Base-by-base conservation (phyloP, 2,113 vertebrate genomes). In the Eidolon helvum region DNA sequence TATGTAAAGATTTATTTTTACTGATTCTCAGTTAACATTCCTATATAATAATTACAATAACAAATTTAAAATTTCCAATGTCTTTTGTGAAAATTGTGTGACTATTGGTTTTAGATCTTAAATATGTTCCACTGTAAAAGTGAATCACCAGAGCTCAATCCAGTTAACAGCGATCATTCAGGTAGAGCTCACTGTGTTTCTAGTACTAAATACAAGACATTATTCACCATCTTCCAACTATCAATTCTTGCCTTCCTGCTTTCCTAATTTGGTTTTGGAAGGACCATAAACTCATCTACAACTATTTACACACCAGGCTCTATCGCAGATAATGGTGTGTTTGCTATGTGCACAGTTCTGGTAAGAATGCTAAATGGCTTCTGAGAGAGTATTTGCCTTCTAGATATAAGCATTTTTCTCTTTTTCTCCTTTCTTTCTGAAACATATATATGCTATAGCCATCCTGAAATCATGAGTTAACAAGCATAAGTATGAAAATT, bases 391-490 rank as follows among this genome's bases (percentile, higher is more conserved):
- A 9, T 63, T n/a, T 45, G 16, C 26, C 18, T 55, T 53, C 10
- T 1, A 38, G 26, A 68, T 33, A 61, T 0, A 18, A 4, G n/a
- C 1, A 35, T 6, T 45, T 26, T n/a, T 78, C 0, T 50, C 66
- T 38, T 7, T 28, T 68, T 15, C 30, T 71, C 1, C 15, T 53
- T n/a, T 19, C 7, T 74, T 77, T 83, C 4, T 43, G n/a, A 53
- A 77, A 33, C 3, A 59, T 43, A 4, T n/a, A 45, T 6, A 26
- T 35, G 4, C 4, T 30, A 43, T n/a, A 50, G 2, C 6, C 2
- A 18, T 63, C 10, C 9, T 69, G 11, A 74, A 92, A 82, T 57
- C 24, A 26, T 53, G n/a, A 53, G 5, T 33, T 19, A 84, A 63
- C 1, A 0, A 45, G 38, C 14, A 30, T 48, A 2, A 43, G 65